Evolutionary conservation across 2,113 vertebrate species (phyloP).

Genomic region (Aspiorhynchus laticeps): DNA sequence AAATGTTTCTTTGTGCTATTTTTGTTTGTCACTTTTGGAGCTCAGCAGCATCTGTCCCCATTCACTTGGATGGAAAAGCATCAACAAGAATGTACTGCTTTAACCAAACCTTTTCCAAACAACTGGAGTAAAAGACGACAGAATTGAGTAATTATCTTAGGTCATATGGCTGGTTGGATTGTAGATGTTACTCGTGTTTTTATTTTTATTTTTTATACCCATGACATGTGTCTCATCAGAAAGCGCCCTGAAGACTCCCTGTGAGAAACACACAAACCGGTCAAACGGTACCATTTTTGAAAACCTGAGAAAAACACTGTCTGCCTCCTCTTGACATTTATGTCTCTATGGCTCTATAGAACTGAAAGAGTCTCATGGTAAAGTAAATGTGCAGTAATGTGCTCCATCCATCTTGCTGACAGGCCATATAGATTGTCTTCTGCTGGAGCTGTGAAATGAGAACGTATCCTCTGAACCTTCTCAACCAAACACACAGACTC

Average conservation of each 20-base stretch:
- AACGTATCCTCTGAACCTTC: conserved; percentile 29
- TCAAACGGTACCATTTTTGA: conserved; percentile 8
- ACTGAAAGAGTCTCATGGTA: conserved; percentile 34
- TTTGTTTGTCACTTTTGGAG: neutral
- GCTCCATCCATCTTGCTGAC: conserved; percentile 55
- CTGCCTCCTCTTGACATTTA: conserved; percentile 35
- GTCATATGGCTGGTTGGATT: neutral
- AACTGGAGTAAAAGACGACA: neutral
- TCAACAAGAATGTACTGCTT: neutral
- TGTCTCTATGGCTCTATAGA: conserved; percentile 48
- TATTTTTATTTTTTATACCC: neutral
- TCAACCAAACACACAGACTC: neutral
- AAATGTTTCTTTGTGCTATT: neutral
- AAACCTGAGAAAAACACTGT: neutral
- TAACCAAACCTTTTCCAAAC: no score
- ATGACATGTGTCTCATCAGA: neutral
- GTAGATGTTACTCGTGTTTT: neutral
- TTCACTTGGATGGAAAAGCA: neutral
- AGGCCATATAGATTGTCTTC: conserved; percentile 38
- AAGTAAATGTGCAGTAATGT: conserved; percentile 51
- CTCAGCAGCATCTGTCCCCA: neutral
- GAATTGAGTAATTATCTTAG: neutral
- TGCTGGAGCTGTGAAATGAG: conserved; percentile 18
- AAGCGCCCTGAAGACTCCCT: neutral
- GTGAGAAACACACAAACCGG: neutral